Percentiles rank a stretch among this genome's conserved stretches.
Evolutionary conservation across 2,113 vertebrate species (phyloP).

Genomic region (Tinamus guttatus): DNA sequence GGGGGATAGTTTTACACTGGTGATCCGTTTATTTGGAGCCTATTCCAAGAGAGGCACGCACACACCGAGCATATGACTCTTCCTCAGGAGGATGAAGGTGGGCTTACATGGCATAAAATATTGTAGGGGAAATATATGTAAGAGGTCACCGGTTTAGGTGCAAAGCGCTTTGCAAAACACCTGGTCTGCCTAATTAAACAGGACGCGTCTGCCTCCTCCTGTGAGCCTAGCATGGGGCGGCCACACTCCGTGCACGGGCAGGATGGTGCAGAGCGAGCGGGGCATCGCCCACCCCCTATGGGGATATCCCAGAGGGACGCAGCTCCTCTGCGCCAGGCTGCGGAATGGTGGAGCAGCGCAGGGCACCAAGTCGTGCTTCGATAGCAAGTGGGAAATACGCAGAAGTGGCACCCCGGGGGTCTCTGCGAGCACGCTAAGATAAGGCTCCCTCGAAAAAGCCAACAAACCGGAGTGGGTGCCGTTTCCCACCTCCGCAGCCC

Average conservation of each 20-base stretch:
- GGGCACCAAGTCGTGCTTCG: too few species aligned
- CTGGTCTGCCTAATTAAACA: not conserved
- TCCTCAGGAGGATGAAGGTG: too few species aligned
- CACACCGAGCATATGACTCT: not conserved
- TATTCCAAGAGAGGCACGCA: not conserved
- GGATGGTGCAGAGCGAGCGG: too few species aligned
- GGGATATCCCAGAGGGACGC: not conserved
- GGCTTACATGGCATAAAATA: too few species aligned
- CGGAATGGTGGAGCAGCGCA: rapidly evolving
- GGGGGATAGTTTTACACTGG: slow-evolving; percentile 32
- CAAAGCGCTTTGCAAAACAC: not conserved
- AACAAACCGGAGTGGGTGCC: not conserved
- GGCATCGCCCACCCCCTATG: rapidly evolving
- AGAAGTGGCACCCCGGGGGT: rapidly evolving
- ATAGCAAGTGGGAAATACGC: rapidly evolving
- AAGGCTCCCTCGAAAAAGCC: not conserved
- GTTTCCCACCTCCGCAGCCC: not conserved
- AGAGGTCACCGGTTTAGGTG: not conserved
- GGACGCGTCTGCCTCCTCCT: not conserved
- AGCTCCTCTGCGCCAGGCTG: not conserved
- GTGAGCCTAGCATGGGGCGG: not conserved
- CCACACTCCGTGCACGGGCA: too few species aligned
- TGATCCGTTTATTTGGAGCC: slow-evolving; percentile 52
- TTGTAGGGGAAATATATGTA: not conserved
- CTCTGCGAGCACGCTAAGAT: not conserved